phyloP scores from a whole-genome alignment of 2,888 invertebrate genomes.

The Nomada ruficornis region DNA sequence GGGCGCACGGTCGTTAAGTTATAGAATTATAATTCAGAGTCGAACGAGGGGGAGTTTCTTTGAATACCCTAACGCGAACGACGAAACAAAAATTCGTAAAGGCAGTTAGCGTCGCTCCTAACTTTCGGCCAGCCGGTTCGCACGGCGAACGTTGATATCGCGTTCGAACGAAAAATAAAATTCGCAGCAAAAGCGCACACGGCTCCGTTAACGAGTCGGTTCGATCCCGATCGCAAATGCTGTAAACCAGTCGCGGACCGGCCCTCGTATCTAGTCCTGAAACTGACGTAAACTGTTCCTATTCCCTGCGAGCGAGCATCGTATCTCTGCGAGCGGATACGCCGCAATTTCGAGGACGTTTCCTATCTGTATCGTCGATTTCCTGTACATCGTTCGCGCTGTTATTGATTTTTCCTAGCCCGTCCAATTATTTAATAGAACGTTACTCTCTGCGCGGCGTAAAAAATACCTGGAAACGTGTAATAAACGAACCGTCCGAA shows the following conservation, averaged over 20 bases:
- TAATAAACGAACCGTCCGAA: background rate
- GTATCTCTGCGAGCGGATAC: conserved; percentile 41
- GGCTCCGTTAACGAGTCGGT: conserved; percentile 59
- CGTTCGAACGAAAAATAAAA: conserved; percentile 64
- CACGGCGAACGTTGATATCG: conserved; percentile 56
- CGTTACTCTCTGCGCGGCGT: background rate
- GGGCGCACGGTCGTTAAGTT: background rate
- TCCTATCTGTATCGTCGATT: conserved; percentile 33
- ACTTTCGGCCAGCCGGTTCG: background rate
- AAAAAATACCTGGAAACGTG: background rate
- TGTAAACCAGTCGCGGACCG: conserved; percentile 58
- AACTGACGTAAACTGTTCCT: conserved; percentile 76
- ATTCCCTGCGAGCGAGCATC: conserved; percentile 40
- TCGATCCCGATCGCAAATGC: conserved; percentile 61
- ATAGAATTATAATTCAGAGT: background rate
- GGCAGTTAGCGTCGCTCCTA: background rate
- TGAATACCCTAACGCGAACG: background rate
- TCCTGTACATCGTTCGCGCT: conserved; percentile 13
- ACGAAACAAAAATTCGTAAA: background rate
- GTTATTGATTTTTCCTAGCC: conserved; percentile 7
- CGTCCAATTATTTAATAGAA: background rate
- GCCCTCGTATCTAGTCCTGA: conserved; percentile 74
- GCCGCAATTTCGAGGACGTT: conserved; percentile 43
- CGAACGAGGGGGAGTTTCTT: background rate
- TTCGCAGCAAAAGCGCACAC: conserved; percentile 65